Evolutionary conservation across 2,888 invertebrate genomes (phyloP).

Genomic region (Leptopilina syphax): DNA sequence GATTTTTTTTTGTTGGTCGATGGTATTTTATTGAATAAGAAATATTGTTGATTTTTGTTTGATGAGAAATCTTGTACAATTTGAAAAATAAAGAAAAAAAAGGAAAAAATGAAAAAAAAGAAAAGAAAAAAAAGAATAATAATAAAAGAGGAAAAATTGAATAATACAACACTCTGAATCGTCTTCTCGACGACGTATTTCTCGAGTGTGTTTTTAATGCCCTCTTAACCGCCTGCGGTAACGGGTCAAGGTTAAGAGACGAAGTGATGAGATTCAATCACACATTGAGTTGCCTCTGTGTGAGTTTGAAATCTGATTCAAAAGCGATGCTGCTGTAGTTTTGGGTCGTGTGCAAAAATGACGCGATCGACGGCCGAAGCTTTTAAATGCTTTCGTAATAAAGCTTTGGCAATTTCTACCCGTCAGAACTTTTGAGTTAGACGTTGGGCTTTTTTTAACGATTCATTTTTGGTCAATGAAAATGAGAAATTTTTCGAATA

Average conservation of each 20-base stretch:
- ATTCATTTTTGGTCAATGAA: too few relatives aligned
- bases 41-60: slow-evolving; percentile 29
- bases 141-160: neutral
- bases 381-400: slow-evolving; percentile 37
- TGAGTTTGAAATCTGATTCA: slow-evolving; percentile 27
- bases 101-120: slow-evolving; percentile 41
- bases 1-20: slow-evolving; percentile 6
- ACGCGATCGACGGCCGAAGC: slow-evolving; percentile 48
- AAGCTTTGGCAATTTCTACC: too few relatives aligned
- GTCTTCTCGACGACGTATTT: neutral
- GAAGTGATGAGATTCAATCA: slow-evolving; percentile 27
- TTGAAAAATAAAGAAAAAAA: slow-evolving; percentile 47
- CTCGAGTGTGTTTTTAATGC: neutral
- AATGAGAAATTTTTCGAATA: too few relatives aligned
- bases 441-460: neutral
- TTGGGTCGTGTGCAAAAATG: slow-evolving; percentile 55
- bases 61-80: slow-evolving; percentile 33
- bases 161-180: slow-evolving; percentile 16
- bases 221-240: slow-evolving; percentile 36
- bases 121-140: slow-evolving; percentile 4
- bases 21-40: slow-evolving; percentile 3
- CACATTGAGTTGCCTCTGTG: neutral
- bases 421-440: too few relatives aligned
- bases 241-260: slow-evolving; percentile 48
- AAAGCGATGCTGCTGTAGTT: slow-evolving; percentile 22